Evolutionary conservation across 2,113 vertebrate genomes (phyloP).

Genomic region (Oreochromis spilurus): DNA sequence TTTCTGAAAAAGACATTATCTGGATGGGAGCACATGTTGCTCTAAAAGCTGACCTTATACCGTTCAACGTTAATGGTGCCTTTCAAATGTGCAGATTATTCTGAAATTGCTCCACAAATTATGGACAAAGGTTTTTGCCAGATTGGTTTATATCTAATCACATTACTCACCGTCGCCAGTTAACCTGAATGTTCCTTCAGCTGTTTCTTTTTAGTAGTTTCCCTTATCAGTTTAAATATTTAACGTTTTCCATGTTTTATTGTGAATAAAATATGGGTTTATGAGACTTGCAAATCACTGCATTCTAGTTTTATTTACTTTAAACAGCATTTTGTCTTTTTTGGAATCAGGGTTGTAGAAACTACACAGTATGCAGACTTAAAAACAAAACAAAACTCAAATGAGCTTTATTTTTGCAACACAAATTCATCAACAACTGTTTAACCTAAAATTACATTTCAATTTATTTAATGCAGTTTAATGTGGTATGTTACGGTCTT

Average conservation of each 20-base stretch:
- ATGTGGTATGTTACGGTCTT: neutral
- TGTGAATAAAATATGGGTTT: neutral
- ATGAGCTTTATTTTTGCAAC: conserved; percentile 27
- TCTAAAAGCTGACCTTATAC: neutral
- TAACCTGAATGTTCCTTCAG: neutral
- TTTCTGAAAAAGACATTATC: neutral
- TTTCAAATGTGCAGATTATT: neutral
- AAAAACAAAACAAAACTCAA: neutral
- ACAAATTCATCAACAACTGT: neutral
- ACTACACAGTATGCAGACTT: neutral
- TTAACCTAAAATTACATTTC: neutral
- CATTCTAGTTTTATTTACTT: neutral
- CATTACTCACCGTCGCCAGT: rapidly evolving
- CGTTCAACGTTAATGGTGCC: neutral
- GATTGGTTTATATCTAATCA: neutral
- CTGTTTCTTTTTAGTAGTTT: neutral
- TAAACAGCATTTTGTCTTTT: neutral
- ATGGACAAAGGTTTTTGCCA: neutral
- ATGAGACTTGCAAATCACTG: neutral
- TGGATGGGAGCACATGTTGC: neutral
- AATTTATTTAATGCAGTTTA: neutral
- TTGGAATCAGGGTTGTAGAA: neutral
- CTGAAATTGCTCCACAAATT: neutral
- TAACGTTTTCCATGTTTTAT: neutral
- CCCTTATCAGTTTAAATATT: neutral